Evolutionary conservation across 2,888 invertebrate genomes (phyloP).

Genomic region (Lypha dubia): DNA sequence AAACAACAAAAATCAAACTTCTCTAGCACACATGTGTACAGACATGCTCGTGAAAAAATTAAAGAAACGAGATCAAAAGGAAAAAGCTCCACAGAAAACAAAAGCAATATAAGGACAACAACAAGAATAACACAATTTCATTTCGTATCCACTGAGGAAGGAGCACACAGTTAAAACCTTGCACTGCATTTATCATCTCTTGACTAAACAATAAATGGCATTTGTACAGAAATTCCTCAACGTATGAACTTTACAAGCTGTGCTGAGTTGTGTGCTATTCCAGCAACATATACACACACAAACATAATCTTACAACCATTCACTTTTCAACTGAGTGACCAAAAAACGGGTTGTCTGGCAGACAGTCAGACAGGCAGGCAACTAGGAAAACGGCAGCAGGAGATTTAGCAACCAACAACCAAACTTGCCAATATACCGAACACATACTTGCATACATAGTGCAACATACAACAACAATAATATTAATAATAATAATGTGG

Average conservation of each 20-base stretch:
- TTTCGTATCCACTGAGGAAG: constrained; percentile 41
- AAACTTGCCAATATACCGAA: constrained; percentile 51
- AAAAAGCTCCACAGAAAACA: constrained; percentile 12
- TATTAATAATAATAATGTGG: too few relatives aligned
- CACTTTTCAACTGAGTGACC: constrained; percentile 37
- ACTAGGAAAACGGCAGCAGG: constrained; percentile 25
- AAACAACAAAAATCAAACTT: not conserved
- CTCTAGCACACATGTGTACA: not conserved
- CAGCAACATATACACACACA: too few relatives aligned
- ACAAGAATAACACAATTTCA: constrained; percentile 32
- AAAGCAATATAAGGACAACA: constrained; percentile 49
- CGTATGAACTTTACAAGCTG: constrained; percentile 68
- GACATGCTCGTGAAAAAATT: not conserved
- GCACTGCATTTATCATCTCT: constrained; percentile 71
- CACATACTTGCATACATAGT: not conserved
- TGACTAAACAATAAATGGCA: constrained; percentile 55
- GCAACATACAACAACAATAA: constrained; percentile 30
- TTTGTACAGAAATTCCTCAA: constrained; percentile 66
- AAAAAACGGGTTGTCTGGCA: constrained; percentile 62
- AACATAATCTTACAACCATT: constrained; percentile 4
- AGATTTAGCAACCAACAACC: constrained; percentile 28
- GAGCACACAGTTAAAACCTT: constrained; percentile 70
- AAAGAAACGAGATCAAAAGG: constrained; percentile 23
- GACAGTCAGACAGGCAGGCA: constrained; percentile 64
- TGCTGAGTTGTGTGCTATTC: constrained; percentile 59